phyloP scores from a whole-genome alignment of 2,113 vertebrate species.

The Eudyptes chrysolophus region DNA sequence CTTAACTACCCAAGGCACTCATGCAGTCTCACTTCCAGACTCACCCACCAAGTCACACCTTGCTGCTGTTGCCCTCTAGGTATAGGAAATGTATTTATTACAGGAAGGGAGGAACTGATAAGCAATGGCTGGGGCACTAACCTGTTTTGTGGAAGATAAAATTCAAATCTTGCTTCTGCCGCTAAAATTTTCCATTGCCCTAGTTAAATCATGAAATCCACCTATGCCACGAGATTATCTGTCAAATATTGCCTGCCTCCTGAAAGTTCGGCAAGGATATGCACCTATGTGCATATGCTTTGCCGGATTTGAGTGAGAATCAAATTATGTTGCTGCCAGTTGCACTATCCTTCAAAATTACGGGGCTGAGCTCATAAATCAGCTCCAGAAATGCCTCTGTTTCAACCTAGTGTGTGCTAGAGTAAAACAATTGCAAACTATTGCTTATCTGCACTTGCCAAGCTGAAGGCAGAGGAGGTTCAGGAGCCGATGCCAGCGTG shows the following conservation, averaged over 20 bases:
- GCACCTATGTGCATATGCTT: no score
- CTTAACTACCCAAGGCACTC: neutral
- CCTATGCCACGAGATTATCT: neutral
- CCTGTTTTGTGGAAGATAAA: neutral
- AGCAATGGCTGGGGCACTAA: neutral
- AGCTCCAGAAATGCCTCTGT: neutral
- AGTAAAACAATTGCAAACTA: neutral
- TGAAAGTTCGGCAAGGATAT: neutral
- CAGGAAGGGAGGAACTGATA: neutral
- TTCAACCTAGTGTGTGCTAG: neutral
- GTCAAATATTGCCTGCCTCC: neutral
- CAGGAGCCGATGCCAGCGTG: accelerated
- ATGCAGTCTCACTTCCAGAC: neutral
- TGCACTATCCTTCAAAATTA: neutral
- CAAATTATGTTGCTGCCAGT: neutral
- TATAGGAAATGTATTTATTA: neutral
- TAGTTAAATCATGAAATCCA: neutral
- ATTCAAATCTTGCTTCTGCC: neutral
- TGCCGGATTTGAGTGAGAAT: neutral
- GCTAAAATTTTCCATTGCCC: neutral
- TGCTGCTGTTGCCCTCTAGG: neutral
- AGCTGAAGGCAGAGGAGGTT: neutral
- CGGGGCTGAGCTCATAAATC: accelerated
- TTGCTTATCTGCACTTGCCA: neutral
- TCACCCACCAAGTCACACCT: neutral